phyloP scores from a whole-genome alignment of 2,888 invertebrate genomes.

The Drosophila nigricruria region DNA sequence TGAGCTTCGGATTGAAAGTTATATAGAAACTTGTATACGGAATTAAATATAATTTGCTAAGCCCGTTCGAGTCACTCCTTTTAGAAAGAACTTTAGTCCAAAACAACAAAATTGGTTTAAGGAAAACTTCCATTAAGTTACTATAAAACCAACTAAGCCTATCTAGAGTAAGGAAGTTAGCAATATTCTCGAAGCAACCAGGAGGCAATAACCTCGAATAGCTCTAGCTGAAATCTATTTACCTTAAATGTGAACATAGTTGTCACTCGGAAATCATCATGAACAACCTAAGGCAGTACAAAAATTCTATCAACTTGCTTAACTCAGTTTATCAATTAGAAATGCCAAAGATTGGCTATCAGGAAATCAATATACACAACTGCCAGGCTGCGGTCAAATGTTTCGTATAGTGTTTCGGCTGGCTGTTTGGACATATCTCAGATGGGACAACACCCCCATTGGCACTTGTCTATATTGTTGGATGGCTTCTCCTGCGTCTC shows the following conservation, averaged over 20 bases:
- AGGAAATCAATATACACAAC: neutral
- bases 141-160: no score
- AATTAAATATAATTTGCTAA: no score
- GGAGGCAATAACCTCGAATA: neutral
- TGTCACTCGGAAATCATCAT: neutral
- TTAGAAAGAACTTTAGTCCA: no score
- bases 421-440: neutral
- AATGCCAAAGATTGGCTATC: neutral
- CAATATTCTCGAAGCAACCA: no score
- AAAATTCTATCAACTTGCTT: neutral
- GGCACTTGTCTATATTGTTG: conserved; percentile 9
- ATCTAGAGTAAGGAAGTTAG: no score
- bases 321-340: conserved; percentile 9
- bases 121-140: no score
- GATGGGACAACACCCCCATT: conserved; percentile 15
- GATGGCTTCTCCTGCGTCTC: no score
- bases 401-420: neutral
- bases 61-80: no score
- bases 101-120: no score
- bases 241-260: neutral
- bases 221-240: neutral
- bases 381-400: neutral
- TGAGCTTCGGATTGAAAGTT: no score
- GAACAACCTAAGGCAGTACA: neutral
- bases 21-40: no score